These are phyloP conservation scores for Parus major DNA, from an alignment of 2,113 vertebrate genomes.

Conservation along the genomic window DNA sequence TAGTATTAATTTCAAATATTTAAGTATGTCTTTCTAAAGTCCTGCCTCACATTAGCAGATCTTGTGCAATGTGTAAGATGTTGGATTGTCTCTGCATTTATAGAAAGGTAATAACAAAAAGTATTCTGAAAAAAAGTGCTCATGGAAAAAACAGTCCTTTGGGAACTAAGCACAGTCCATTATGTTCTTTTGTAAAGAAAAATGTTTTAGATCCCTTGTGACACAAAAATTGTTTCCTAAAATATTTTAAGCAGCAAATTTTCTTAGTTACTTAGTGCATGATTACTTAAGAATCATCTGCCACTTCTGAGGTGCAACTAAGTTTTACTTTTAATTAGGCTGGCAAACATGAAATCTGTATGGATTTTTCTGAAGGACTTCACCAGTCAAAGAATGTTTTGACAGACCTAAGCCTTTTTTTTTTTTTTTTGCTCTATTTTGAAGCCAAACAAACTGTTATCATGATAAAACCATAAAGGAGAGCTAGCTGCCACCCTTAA, in stretches of 20 bases:
- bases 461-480: background rate
- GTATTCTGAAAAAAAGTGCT: background rate
- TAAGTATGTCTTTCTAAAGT: background rate
- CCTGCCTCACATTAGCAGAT: background rate
- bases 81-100: background rate
- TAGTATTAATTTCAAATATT: background rate
- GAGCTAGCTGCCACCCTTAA: background rate
- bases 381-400: background rate
- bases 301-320: background rate
- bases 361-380: conserved; percentile 4
- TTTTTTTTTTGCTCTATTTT: background rate
- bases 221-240: background rate
- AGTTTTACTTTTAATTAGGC: background rate
- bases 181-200: background rate
- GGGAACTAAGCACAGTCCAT: background rate
- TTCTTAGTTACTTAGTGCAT: background rate
- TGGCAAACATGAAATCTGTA: background rate
- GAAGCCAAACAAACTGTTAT: background rate
- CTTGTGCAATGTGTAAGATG: background rate
- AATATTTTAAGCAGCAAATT: background rate
- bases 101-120: background rate
- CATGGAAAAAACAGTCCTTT: background rate
- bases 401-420: background rate
- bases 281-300: background rate
- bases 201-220: background rate